A percentile compares a stretch with the other conserved stretches of the same genome.
These are phyloP conservation scores for Aporophyla lueneburgensis DNA, from an alignment of 2,888 invertebrate species.

Conservation along the genomic window DNA sequence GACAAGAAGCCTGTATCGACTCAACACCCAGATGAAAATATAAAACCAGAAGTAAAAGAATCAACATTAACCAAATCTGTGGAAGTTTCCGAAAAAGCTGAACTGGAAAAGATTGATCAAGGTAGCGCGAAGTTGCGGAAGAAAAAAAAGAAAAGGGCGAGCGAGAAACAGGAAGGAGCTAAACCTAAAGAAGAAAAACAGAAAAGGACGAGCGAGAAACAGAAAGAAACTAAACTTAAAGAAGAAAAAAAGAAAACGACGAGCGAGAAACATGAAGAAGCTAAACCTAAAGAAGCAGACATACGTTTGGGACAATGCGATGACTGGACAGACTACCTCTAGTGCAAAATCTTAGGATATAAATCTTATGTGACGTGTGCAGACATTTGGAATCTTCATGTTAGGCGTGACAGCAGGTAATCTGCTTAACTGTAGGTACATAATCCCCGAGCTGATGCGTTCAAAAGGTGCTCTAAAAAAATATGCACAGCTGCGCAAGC, in stretches of 20 bases:
- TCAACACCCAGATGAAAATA: background rate
- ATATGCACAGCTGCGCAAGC: background rate
- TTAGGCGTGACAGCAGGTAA: background rate
- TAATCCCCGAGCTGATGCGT: background rate
- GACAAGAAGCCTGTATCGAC: background rate
- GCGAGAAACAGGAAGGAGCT: background rate
- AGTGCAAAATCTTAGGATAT: background rate
- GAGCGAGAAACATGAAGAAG: constrained; percentile 5
- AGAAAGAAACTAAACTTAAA: background rate
- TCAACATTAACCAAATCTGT: constrained; percentile 5
- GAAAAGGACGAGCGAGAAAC: background rate
- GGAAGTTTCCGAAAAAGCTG: constrained; percentile 23
- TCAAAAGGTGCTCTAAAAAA: background rate
- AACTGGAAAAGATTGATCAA: constrained; percentile 19
- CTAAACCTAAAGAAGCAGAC: background rate
- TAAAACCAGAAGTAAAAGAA: background rate
- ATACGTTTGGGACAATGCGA: constrained; percentile 29
- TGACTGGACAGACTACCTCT: constrained; percentile 42
- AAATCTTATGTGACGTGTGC: background rate
- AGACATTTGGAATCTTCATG: background rate
- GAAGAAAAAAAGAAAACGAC: background rate
- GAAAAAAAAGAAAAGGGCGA: background rate
- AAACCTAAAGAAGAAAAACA: constrained; percentile 7
- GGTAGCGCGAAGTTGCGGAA: constrained; percentile 13
- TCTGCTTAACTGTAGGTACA: background rate